Conservation (phyloP, 2,797 vertebrate species). For the Borostomias antarcticus region DNA sequence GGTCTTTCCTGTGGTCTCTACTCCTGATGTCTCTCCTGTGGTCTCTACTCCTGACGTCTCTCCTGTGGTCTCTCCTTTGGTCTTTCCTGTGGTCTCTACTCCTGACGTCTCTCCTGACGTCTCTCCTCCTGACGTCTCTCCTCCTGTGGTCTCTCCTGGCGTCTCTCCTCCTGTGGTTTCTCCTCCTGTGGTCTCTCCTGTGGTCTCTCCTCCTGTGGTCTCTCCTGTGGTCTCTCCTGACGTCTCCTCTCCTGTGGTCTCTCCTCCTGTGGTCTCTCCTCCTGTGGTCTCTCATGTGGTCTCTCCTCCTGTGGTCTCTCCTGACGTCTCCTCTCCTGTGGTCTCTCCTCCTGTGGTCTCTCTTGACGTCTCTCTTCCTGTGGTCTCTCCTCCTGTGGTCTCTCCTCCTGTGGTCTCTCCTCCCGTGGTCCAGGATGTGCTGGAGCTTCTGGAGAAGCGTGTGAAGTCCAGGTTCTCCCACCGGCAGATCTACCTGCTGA, state of each 20-base stretch:
- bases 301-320: too few species aligned
- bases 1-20: neutral
- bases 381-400: neutral
- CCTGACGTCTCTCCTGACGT: too few species aligned
- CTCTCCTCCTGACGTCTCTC: too few species aligned
- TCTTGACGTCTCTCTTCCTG: neutral
- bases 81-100: too few species aligned
- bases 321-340: too few species aligned
- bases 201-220: too few species aligned
- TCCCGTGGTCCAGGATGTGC: conserved; percentile 78
- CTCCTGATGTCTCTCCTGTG: too few species aligned
- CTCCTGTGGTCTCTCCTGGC: neutral
- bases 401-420: too few species aligned
- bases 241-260: too few species aligned
- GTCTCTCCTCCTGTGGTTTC: neutral
- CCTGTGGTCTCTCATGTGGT: neutral
- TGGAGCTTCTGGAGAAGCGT: conserved; percentile 97
- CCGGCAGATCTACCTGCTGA: conserved; percentile 90
- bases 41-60: neutral
- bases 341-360: too few species aligned
- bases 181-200: too few species aligned
- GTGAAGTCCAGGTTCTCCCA: conserved; percentile 98
- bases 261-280: neutral
- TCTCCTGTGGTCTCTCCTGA: neutral
- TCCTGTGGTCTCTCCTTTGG: too few species aligned